phyloP scores from a whole-genome alignment of 2,113 vertebrate species.

The Verasper variegatus region DNA sequence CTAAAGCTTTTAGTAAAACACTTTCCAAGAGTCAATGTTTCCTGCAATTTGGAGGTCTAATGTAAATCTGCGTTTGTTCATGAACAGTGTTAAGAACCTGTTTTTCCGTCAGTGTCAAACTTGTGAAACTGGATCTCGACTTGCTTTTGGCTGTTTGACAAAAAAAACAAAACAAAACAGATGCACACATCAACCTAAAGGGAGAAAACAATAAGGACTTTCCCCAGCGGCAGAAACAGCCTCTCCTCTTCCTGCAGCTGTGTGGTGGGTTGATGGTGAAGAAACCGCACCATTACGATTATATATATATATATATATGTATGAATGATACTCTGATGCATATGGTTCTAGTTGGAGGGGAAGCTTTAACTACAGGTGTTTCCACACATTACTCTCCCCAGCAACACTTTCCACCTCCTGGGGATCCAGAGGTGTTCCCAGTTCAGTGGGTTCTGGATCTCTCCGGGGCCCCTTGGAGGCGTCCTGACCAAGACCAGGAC shows the following conservation, averaged over 20 bases:
- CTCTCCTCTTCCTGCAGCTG: no score
- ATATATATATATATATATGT: no score
- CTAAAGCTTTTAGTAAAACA: constrained; percentile 34
- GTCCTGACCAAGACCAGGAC: no score
- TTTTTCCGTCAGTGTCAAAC: not conserved
- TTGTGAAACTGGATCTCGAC: not conserved
- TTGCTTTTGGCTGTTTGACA: not conserved
- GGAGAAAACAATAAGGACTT: not conserved
- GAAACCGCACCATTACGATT: no score
- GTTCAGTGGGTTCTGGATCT: no score
- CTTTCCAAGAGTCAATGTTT: constrained; percentile 22
- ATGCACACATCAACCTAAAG: not conserved
- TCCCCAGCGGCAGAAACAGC: no score
- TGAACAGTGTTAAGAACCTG: not conserved
- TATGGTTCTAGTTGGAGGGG: not conserved
- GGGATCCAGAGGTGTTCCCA: no score
- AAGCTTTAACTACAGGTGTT: not conserved
- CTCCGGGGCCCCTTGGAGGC: no score
- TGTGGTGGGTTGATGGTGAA: no score
- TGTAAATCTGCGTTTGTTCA: not conserved
- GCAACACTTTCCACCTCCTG: no score
- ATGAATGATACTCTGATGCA: no score
- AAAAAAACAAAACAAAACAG: not conserved
- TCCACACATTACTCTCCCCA: no score
- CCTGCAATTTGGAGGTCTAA: constrained; percentile 8